These are phyloP conservation scores for Scaptomyza graminum DNA, from an alignment of 1,140 invertebrate species.

Conservation along the genomic window DNA sequence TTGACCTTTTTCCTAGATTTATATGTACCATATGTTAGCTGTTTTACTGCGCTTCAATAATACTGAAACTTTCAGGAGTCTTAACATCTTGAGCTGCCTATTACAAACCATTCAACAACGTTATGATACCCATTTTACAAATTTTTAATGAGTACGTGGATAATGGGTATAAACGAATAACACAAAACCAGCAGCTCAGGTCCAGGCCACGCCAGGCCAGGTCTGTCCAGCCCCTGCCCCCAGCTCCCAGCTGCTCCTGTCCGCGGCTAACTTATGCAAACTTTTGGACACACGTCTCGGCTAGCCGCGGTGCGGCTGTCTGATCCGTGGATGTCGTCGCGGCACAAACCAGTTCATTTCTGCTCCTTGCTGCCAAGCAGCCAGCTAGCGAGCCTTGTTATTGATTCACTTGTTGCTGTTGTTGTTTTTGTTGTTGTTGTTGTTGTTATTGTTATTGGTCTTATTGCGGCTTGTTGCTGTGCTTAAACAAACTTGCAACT, in stretches of 20 bases:
- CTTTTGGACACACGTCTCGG: conserved; percentile 63
- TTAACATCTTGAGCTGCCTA: background rate
- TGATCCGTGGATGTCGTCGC: conserved; percentile 43
- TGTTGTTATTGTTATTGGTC: conserved; percentile 24
- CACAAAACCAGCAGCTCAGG: conserved; percentile 32
- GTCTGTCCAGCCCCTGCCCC: background rate
- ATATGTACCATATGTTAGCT: no score
- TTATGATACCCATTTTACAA: background rate
- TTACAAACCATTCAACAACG: background rate
- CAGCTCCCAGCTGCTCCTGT: no score
- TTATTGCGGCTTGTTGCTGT: conserved; percentile 31
- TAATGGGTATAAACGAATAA: conserved; percentile 10
- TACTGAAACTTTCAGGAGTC: background rate
- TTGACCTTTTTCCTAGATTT: no score
- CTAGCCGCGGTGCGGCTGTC: conserved; percentile 4
- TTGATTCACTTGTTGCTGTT: conserved; percentile 48
- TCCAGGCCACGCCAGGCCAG: conserved; percentile 27
- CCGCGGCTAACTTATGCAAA: conserved; percentile 59
- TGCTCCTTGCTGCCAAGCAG: background rate
- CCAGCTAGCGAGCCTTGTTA: conserved; percentile 22
- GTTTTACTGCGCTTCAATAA: background rate
- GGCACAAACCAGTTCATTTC: conserved; percentile 41
- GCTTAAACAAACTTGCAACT: conserved; percentile 58
- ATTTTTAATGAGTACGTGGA: background rate
- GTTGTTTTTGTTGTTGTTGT: conserved; percentile 1